A percentile compares a stretch with the other conserved stretches of the same genome.
phyloP scores from a whole-genome alignment of 2,797 vertebrate genomes.

The Tapirus indicus region DNA sequence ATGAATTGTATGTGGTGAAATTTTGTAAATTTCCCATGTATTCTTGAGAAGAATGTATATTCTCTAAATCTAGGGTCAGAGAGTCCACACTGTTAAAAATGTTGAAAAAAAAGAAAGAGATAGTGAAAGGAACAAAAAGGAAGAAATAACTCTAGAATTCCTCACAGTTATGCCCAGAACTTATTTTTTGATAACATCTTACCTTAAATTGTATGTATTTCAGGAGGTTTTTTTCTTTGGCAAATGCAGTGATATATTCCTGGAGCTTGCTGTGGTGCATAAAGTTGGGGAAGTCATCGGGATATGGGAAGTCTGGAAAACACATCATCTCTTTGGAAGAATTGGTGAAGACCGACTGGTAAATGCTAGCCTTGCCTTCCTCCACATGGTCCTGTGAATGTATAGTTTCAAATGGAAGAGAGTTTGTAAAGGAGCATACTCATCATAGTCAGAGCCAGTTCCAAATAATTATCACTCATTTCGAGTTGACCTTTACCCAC shows the following conservation, averaged over 20 bases:
- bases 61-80: background rate
- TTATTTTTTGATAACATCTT: conserved; percentile 28
- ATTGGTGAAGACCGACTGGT: conserved; percentile 94
- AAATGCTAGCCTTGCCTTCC: conserved; percentile 93
- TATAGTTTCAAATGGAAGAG: background rate
- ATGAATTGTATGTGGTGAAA: background rate
- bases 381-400: conserved; percentile 90
- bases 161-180: background rate
- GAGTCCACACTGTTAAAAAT: background rate
- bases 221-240: conserved; percentile 90
- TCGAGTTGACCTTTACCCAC: background rate
- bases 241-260: conserved; percentile 91
- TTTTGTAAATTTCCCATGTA: background rate
- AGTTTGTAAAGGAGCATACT: background rate
- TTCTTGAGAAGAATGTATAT: background rate
- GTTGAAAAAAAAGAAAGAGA: background rate
- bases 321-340: conserved; percentile 97
- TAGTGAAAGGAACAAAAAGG: background rate
- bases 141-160: background rate
- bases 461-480: background rate
- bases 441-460: background rate
- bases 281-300: conserved; percentile 92
- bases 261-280: conserved; percentile 93
- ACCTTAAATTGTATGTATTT: conserved; percentile 92
- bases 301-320: conserved; percentile 94